phyloP scores from a whole-genome alignment of 2,797 vertebrate genomes.

The Salmo trutta region DNA sequence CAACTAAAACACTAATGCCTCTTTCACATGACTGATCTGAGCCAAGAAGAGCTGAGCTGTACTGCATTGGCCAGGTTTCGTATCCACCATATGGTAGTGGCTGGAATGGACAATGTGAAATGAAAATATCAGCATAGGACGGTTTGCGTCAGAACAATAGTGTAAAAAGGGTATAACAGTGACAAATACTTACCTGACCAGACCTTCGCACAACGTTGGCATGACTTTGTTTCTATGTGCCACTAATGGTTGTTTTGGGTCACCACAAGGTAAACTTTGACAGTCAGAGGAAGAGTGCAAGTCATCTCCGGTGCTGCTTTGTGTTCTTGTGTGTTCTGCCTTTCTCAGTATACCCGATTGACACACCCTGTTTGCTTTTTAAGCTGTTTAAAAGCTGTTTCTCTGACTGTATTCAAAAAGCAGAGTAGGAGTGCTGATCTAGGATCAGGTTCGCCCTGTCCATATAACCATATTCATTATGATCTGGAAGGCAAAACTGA shows the following conservation, averaged over 20 bases:
- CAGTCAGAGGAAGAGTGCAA: background rate
- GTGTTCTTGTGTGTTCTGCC: background rate
- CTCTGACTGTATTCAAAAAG: background rate
- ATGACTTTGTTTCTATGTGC: slow-evolving; percentile 10
- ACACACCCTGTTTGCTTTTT: background rate
- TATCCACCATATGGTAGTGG: background rate
- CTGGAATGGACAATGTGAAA: background rate
- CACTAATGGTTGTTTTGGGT: background rate
- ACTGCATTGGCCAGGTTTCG: background rate
- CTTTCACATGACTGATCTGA: background rate
- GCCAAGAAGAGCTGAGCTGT: background rate
- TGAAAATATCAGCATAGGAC: background rate
- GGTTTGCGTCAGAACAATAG: background rate
- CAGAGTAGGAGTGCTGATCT: background rate
- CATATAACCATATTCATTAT: background rate
- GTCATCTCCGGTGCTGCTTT: background rate
- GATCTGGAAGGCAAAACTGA: background rate
- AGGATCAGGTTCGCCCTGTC: background rate
- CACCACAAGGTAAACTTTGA: background rate
- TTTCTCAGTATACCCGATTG: background rate
- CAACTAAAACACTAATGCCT: too few species aligned
- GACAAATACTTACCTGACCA: background rate
- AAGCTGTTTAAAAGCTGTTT: background rate
- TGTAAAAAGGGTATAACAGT: background rate
- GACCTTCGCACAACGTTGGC: background rate